phyloP scores from a whole-genome alignment of 2,113 vertebrate species.

The Lota lota region DNA sequence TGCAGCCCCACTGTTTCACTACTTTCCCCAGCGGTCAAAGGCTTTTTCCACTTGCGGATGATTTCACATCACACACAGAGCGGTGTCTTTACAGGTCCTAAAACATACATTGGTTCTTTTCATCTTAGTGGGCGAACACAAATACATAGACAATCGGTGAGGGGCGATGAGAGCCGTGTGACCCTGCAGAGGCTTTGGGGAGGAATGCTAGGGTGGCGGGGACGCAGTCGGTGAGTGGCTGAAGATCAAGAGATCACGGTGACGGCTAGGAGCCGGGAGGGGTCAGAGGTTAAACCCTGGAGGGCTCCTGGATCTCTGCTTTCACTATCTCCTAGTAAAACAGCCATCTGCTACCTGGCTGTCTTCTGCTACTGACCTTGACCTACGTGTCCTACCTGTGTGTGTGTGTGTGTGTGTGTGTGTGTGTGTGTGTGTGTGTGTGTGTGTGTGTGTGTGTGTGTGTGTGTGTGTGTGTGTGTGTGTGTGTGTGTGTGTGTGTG shows the following conservation, averaged over 20 bases:
- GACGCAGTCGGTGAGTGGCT: constrained; percentile 48
- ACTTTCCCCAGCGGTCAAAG: constrained; percentile 25
- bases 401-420: background rate
- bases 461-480: no score
- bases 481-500: no score
- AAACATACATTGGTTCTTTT: constrained; percentile 36
- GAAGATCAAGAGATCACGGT: constrained; percentile 38
- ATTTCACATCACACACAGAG: constrained; percentile 39
- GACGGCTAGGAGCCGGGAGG: constrained; percentile 27
- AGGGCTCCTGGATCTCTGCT: background rate
- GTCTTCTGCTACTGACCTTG: constrained; percentile 25
- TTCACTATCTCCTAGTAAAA: constrained; percentile 16
- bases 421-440: no score
- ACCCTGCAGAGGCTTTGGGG: no score
- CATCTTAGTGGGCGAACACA: constrained; percentile 48
- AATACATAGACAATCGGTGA: constrained; percentile 23
- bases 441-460: no score
- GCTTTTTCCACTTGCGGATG: constrained; percentile 37
- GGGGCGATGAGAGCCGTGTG: constrained; percentile 30
- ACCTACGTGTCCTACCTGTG: constrained; percentile 27
- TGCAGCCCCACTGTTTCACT: constrained; percentile 54
- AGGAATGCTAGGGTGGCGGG: constrained; percentile 45
- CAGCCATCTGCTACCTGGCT: background rate
- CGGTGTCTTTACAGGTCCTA: constrained; percentile 29
- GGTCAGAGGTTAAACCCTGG: constrained; percentile 24